Base-by-base conservation (phyloP, 2,888 invertebrate genomes). In the Abscondita cerata region DNA sequence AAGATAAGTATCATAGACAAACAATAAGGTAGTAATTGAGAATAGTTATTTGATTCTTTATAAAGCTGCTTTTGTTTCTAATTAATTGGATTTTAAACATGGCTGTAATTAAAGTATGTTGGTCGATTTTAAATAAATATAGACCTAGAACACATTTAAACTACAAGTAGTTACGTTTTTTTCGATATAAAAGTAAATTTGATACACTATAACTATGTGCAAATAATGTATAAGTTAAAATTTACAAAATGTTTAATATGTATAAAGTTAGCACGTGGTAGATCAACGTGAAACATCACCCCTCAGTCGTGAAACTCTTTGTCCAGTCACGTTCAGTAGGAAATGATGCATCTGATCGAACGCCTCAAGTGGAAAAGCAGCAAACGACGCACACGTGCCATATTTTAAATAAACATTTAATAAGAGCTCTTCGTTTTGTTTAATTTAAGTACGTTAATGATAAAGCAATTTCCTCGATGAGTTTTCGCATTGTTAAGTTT, bases 371-470 rank as follows among this genome's bases (percentile, higher is more conserved):
- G 64, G 64, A 64, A 64, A 62, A 65, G 54, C 62, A 57, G 58
- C 62, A 71, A 74, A 57, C 73, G 73, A 73, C 62, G 62, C 63
- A 71, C 79, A 78, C 79, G 79, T 79, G 79, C 75, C 76, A 66
- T 66, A 72, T 71, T 78, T 77, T 77, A 77, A 77, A 77, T 76
- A 78, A 78, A 78, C 77, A 78, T 75, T 75, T 70, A 71, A 71
- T 68, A 67, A 72, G 68, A 56, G 57, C 63, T 51, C 68, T 64
- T 65, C 65, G 58, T 54, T 46, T 62, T 36, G 18, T 58, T 54
- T 59, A 54, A 20, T 33, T n/a, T n/a, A 62, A 47, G 40, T 41
- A 53, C 31, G 2, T 44, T 19, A 19, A 44, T 44, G 16, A 44
- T 44, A 44, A 44, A 44, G 44, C 44, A 19, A 44, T 44, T 44